Evolutionary conservation across 2,113 vertebrate species (phyloP).

Genomic region (Syngnathus typhle): DNA sequence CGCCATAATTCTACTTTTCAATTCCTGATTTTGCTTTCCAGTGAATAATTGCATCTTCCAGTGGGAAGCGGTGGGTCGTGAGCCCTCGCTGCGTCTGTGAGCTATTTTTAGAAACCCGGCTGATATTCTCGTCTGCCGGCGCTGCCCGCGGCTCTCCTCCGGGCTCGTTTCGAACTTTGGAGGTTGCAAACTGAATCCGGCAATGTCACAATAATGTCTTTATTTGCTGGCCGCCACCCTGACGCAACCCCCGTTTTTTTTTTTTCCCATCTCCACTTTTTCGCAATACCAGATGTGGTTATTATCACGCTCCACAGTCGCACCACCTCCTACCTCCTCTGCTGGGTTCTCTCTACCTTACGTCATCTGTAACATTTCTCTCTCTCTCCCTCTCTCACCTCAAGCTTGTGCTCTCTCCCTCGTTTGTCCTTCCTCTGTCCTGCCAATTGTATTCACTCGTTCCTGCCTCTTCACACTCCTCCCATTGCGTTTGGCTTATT

Average conservation of each 20-base stretch:
- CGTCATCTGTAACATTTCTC: constrained; percentile 37
- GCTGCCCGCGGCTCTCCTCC: constrained; percentile 32
- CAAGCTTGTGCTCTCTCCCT: constrained; percentile 42
- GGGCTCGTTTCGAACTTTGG: constrained; percentile 39
- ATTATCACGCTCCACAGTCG: neutral
- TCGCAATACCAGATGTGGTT: constrained; percentile 3
- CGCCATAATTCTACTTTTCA: constrained; percentile 6
- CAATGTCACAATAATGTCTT: constrained; percentile 4
- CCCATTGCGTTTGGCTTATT: constrained; percentile 37
- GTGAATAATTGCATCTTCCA: constrained; percentile 45
- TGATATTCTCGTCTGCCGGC: constrained; percentile 49
- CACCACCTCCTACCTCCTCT: constrained; percentile 14
- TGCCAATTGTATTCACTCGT: constrained; percentile 4
- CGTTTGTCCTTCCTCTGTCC: constrained; percentile 15
- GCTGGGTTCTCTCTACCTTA: constrained; percentile 41
- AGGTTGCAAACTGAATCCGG: constrained; percentile 44
- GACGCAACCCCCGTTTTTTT: neutral
- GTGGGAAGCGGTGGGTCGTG: constrained; percentile 43
- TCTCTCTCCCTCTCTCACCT: constrained; percentile 38
- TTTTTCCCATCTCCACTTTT: neutral
- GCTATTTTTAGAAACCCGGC: constrained; percentile 67
- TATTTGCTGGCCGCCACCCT: constrained; percentile 3
- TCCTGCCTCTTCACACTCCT: constrained; percentile 24
- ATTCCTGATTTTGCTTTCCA: constrained; percentile 11
- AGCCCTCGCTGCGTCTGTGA: constrained; percentile 44